These are phyloP conservation scores for Amblyopsis hoosieri DNA, from an alignment of 2,797 vertebrate species.

Conservation along the genomic window DNA sequence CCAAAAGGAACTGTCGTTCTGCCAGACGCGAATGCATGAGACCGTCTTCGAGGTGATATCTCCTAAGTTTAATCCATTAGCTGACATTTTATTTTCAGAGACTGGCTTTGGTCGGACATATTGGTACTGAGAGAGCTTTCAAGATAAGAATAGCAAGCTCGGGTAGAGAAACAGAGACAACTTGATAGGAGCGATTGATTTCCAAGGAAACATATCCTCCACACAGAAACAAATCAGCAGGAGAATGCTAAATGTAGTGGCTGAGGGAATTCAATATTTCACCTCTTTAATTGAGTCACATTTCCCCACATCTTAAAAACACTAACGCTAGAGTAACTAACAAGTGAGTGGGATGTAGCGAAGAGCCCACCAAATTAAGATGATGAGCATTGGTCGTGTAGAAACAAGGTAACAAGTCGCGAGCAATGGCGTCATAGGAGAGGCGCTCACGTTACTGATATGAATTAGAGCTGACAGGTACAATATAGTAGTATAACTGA, in stretches of 20 bases:
- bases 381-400: constrained; percentile 30
- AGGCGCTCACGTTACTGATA: constrained; percentile 32
- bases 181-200: too few relatives aligned
- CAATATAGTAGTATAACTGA: constrained; percentile 34
- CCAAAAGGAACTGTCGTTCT: constrained; percentile 45
- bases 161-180: too few relatives aligned
- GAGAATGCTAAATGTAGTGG: too few relatives aligned
- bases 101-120: too few relatives aligned
- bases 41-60: constrained; percentile 43
- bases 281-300: constrained; percentile 25
- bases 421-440: not conserved
- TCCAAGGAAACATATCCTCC: too few relatives aligned
- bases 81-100: constrained; percentile 1
- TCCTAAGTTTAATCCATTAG: constrained; percentile 53
- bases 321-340: not conserved
- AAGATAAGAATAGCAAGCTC: too few relatives aligned
- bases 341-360: constrained; percentile 2
- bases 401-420: constrained; percentile 9
- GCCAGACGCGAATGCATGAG: constrained; percentile 17
- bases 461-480: constrained; percentile 59
- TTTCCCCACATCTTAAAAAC: constrained; percentile 14
- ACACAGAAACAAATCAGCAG: too few relatives aligned
- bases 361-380: constrained; percentile 17
- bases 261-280: too few relatives aligned
- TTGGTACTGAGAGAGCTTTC: too few relatives aligned